phyloP scores from a whole-genome alignment of 2,797 vertebrate genomes.

The Pachyuromys duprasi region DNA sequence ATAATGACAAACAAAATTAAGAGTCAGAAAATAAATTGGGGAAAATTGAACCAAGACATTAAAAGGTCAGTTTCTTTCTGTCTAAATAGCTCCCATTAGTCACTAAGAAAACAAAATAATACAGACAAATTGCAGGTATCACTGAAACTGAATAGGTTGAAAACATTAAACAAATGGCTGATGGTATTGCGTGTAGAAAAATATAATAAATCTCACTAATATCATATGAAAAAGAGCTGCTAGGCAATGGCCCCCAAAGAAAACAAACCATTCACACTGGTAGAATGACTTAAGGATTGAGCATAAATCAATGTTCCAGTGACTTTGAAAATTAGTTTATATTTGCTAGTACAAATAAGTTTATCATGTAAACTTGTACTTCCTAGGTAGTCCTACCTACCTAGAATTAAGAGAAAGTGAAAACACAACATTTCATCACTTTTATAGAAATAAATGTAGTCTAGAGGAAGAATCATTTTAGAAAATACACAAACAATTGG shows the following conservation, averaged over 20 bases:
- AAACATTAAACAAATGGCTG: slow-evolving; percentile 61
- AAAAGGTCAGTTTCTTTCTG: slow-evolving; percentile 42
- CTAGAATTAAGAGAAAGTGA: slow-evolving; percentile 46
- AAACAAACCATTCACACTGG: neutral
- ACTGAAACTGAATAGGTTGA: slow-evolving; percentile 55
- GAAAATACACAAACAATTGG: neutral
- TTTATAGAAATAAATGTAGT: slow-evolving; percentile 3
- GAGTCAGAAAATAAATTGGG: neutral
- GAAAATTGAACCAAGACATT: neutral
- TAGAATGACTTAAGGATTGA: neutral
- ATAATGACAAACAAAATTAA: slow-evolving; percentile 37
- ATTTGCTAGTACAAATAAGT: slow-evolving; percentile 52
- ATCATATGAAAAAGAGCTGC: slow-evolving; percentile 34
- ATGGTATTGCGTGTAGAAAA: slow-evolving; percentile 40
- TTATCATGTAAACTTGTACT: slow-evolving; percentile 28
- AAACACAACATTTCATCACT: neutral
- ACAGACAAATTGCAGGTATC: slow-evolving; percentile 60
- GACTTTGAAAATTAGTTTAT: slow-evolving; percentile 58
- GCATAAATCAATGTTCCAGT: slow-evolving; percentile 58
- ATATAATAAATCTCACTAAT: slow-evolving; percentile 53
- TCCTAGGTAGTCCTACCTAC: slow-evolving; percentile 12
- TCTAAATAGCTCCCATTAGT: slow-evolving; percentile 31
- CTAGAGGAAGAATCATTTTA: neutral
- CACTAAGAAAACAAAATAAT: slow-evolving; percentile 59
- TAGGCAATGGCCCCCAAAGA: neutral